These are phyloP conservation scores for Tiliacea aurago DNA, from an alignment of 2,888 invertebrate genomes.

Conservation along the genomic window DNA sequence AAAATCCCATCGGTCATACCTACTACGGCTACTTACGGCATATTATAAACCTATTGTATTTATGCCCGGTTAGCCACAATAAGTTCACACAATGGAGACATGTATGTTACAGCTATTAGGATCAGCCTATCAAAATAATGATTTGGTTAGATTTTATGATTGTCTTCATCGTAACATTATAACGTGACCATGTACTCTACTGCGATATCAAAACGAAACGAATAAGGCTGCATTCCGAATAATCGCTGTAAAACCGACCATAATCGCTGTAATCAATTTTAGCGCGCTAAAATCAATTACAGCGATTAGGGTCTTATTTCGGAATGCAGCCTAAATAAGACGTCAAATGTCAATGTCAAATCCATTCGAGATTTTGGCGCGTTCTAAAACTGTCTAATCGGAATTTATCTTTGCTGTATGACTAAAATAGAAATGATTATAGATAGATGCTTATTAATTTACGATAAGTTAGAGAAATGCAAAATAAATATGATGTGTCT, in stretches of 20 bases:
- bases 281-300: no score
- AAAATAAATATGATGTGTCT: not conserved
- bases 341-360: conserved; percentile 36
- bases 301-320: no score
- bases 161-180: not conserved
- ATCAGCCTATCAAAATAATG: no score
- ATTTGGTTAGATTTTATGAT: not conserved
- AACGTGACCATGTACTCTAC: not conserved
- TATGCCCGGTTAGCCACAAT: not conserved
- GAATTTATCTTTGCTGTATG: rapidly evolving
- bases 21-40: no score
- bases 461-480: rapidly evolving
- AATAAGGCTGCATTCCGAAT: no score
- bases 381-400: conserved; percentile 27
- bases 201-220: conserved; percentile 36
- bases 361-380: not conserved
- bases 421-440: not conserved
- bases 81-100: not conserved
- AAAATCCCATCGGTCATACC: not conserved
- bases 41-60: no score
- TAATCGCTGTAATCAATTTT: no score
- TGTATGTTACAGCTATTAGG: not conserved
- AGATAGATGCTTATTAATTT: not conserved
- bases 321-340: no score
- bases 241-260: no score